These are phyloP conservation scores for Pangasius mekongensis DNA, from an alignment of 2,797 vertebrate species.

Conservation along the genomic window DNA sequence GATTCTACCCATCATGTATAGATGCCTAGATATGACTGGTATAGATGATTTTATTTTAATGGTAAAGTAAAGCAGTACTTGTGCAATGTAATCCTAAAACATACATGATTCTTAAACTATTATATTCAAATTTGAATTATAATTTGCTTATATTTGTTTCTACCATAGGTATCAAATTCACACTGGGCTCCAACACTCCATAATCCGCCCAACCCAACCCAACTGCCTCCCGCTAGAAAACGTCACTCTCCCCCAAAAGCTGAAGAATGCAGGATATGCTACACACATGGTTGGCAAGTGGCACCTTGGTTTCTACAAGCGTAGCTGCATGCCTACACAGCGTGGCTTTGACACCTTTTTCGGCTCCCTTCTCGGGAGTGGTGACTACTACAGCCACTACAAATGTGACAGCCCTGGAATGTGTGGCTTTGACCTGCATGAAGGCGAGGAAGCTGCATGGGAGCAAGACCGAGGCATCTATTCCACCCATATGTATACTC, in stretches of 20 bases:
- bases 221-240: slow-evolving; percentile 95
- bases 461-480: slow-evolving; percentile 90
- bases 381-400: slow-evolving; percentile 95
- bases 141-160: slow-evolving; percentile 39
- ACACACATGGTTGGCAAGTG: slow-evolving; percentile 99
- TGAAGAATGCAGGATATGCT: slow-evolving; percentile 89
- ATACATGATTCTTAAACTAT: neutral
- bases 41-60: neutral
- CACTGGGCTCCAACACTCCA: slow-evolving; percentile 96
- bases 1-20: neutral
- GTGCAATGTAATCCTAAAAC: neutral
- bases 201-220: slow-evolving; percentile 92
- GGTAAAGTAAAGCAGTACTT: slow-evolving; percentile 4
- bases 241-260: slow-evolving; percentile 91
- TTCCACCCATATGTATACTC: slow-evolving; percentile 93
- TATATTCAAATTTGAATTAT: neutral
- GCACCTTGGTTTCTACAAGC: slow-evolving; percentile 96
- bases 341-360: slow-evolving; percentile 96
- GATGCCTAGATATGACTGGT: neutral
- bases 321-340: slow-evolving; percentile 91
- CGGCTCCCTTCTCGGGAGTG: slow-evolving; percentile 91
- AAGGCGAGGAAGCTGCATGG: slow-evolving; percentile 93
- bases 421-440: slow-evolving; percentile 94
- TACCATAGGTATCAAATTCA: slow-evolving; percentile 94
- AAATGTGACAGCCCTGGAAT: slow-evolving; percentile 92